Evolutionary conservation across 2,888 invertebrate species (phyloP).

Genomic region (Vanessa cardui): DNA sequence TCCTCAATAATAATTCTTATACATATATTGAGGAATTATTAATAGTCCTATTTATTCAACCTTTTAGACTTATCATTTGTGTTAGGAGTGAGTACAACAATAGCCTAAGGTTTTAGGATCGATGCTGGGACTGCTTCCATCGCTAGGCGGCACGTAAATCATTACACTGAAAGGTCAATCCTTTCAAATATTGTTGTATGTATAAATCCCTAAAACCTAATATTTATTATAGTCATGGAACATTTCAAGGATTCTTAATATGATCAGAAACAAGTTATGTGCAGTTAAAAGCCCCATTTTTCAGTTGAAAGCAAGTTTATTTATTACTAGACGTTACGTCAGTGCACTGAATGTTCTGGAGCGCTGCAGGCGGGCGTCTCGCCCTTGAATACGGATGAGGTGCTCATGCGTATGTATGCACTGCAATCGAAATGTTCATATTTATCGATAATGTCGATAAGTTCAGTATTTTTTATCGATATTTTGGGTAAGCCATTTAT

Average conservation of each 20-base stretch:
- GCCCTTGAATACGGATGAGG: slow-evolving; percentile 77
- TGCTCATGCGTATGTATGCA: slow-evolving; percentile 63
- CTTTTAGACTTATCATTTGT: too few species aligned
- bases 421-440: slow-evolving; percentile 49
- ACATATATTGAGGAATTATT: too few species aligned
- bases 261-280: background rate
- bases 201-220: too few species aligned
- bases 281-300: background rate
- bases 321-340: slow-evolving; percentile 36
- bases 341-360: slow-evolving; percentile 53
- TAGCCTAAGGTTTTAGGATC: too few species aligned
- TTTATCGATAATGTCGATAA: slow-evolving; percentile 21
- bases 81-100: too few species aligned
- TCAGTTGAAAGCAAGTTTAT: slow-evolving; percentile 9
- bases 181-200: too few species aligned
- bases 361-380: slow-evolving; percentile 57
- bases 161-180: too few species aligned
- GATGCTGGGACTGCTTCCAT: too few species aligned
- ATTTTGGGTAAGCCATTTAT: background rate
- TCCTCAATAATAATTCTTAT: too few species aligned
- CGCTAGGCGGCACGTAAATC: too few species aligned
- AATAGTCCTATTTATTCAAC: too few species aligned
- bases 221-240: background rate
- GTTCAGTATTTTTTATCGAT: too few species aligned
- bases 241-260: background rate